Conservation (phyloP, 2,888 invertebrate genomes). For the Scotopteryx bipunctaria region DNA sequence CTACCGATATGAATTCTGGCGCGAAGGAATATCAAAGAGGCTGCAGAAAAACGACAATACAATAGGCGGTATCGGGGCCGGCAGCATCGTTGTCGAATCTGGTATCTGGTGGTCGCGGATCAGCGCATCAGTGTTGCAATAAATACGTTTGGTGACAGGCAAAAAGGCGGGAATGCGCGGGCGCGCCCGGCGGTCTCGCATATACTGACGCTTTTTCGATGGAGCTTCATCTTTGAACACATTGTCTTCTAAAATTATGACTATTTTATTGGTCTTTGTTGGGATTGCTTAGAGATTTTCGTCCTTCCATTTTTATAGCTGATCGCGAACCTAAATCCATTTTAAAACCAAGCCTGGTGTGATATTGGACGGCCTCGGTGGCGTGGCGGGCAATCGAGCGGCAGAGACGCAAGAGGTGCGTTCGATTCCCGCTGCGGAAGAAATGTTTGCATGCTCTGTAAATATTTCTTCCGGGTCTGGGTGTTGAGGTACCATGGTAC, state of each 20-base stretch:
- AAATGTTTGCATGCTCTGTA: too few species aligned
- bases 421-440: too few species aligned
- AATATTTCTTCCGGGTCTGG: too few species aligned
- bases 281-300: slow-evolving; percentile 17
- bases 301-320: slow-evolving; percentile 7
- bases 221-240: slow-evolving; percentile 63
- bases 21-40: slow-evolving; percentile 61
- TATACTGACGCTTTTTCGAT: slow-evolving; percentile 62
- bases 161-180: slow-evolving; percentile 73
- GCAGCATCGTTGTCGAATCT: slow-evolving; percentile 73
- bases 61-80: slow-evolving; percentile 68
- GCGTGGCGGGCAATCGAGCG: too few species aligned
- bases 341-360: not conserved
- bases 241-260: slow-evolving; percentile 43
- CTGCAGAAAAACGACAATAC: slow-evolving; percentile 61
- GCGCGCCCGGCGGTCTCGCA: slow-evolving; percentile 70
- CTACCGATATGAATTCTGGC: slow-evolving; percentile 62
- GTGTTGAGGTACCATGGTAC: too few species aligned
- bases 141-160: slow-evolving; percentile 70
- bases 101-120: slow-evolving; percentile 58
- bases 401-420: too few species aligned
- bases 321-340: not conserved
- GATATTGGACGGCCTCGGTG: too few species aligned
- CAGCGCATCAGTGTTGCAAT: slow-evolving; percentile 68
- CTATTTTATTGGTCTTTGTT: slow-evolving; percentile 42